phyloP scores from a whole-genome alignment of 2,888 invertebrate species.

The Eupithecia insigniata region DNA sequence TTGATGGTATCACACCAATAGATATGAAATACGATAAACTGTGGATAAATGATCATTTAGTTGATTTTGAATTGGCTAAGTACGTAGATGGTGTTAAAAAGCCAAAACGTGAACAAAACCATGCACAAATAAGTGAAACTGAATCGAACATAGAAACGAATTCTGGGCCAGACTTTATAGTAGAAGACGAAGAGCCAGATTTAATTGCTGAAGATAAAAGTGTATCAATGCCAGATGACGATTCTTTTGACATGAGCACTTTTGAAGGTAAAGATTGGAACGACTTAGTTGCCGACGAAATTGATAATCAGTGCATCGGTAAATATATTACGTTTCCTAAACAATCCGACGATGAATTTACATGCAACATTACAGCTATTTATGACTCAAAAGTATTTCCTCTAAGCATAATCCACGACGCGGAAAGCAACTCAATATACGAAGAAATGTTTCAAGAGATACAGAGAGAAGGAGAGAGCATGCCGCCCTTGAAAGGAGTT shows the following conservation, averaged over 20 bases:
- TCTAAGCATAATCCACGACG: constrained; percentile 66
- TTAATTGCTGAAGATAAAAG: constrained; percentile 54
- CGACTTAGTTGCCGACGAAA: constrained; percentile 59
- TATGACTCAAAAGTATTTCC: constrained; percentile 62
- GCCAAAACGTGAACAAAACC: constrained; percentile 48
- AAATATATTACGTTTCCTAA: constrained; percentile 57
- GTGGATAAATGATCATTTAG: constrained; percentile 77
- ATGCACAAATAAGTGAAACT: background rate
- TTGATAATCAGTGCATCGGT: constrained; percentile 50
- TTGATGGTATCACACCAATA: constrained; percentile 63
- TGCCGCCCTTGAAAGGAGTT: constrained; percentile 73
- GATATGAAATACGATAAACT: constrained; percentile 70
- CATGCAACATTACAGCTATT: constrained; percentile 66
- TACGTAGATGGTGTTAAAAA: constrained; percentile 68
- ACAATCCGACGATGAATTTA: constrained; percentile 55
- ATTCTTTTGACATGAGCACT: constrained; percentile 53
- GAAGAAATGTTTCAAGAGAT: constrained; percentile 78
- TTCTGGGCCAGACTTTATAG: constrained; percentile 49
- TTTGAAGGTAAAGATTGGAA: constrained; percentile 66
- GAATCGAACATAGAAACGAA: background rate
- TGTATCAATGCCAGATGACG: constrained; percentile 31
- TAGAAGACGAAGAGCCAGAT: constrained; percentile 22
- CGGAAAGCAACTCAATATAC: constrained; percentile 73
- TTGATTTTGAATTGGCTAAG: constrained; percentile 74
- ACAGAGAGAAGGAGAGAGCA: constrained; percentile 68